A percentile compares a stretch with the other conserved stretches of the same genome.
Conservation (phyloP, 1,140 invertebrate species). For the Ceratina calcarata region DNA sequence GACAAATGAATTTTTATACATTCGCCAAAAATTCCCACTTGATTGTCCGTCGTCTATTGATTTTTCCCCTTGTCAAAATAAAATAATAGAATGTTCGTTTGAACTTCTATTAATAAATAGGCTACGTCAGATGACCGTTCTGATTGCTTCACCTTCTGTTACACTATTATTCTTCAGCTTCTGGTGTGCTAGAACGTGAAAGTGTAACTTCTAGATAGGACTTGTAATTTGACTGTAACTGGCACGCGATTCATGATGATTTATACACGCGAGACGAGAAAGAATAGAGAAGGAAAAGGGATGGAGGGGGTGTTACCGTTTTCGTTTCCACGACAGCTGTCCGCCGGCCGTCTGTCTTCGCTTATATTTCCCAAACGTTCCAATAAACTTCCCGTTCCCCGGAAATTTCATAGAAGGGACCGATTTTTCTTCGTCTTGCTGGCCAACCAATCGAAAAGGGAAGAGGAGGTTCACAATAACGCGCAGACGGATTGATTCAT, state of each 20-base stretch:
- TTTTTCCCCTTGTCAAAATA: no score
- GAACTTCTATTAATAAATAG: no score
- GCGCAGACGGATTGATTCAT: slow-evolving; percentile 16
- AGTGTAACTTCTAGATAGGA: background rate
- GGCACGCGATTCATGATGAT: background rate
- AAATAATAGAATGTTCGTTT: no score
- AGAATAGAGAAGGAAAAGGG: slow-evolving; percentile 17
- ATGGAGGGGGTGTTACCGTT: slow-evolving; percentile 1
- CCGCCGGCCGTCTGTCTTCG: slow-evolving; percentile 44
- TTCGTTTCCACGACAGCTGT: slow-evolving; percentile 31
- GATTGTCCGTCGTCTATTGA: no score
- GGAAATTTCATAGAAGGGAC: slow-evolving; percentile 13
- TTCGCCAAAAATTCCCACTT: no score
- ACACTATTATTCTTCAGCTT: no score
- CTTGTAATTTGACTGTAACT: background rate
- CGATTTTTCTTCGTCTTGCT: slow-evolving; percentile 18
- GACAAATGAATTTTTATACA: no score
- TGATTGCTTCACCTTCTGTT: no score
- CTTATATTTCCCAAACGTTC: slow-evolving; percentile 42
- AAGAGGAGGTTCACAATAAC: slow-evolving; percentile 8
- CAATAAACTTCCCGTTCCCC: slow-evolving; percentile 12
- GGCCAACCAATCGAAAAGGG: background rate
- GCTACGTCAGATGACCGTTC: no score
- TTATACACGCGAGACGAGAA: background rate
- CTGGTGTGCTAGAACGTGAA: background rate